phyloP scores from a whole-genome alignment of 2,797 vertebrate species.

The Microctenopoma steveboyesi region DNA sequence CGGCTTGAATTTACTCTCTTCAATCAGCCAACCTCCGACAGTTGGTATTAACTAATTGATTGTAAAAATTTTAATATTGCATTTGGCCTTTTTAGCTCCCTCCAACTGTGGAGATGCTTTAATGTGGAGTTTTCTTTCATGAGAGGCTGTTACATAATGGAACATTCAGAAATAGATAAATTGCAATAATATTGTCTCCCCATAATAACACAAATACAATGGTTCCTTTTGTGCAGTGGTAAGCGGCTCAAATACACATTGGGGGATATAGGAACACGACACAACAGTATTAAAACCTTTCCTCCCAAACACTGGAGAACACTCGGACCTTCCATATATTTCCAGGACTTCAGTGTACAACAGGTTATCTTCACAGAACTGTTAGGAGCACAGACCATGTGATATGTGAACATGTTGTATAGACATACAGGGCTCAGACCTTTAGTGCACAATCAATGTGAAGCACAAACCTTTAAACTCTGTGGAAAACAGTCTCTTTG shows the following conservation, averaged over 20 bases:
- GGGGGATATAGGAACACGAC: not conserved
- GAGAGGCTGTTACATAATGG: conserved; percentile 4
- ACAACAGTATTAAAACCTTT: conserved; percentile 1
- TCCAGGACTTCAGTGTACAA: conserved; percentile 28
- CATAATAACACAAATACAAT: conserved; percentile 17
- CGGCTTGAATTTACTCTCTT: not conserved
- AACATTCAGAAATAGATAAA: conserved; percentile 26
- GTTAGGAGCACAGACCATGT: conserved; percentile 28
- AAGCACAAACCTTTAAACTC: conserved; percentile 27
- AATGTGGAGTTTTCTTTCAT: conserved; percentile 13
- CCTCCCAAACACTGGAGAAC: conserved; percentile 10
- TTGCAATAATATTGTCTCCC: not conserved
- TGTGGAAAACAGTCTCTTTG: conserved; percentile 1
- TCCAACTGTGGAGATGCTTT: conserved; percentile 2
- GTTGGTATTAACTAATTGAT: not conserved
- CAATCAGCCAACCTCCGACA: not conserved
- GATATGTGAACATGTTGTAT: conserved; percentile 39
- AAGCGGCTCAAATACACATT: not conserved
- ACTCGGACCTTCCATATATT: conserved; percentile 3
- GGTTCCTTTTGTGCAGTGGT: conserved; percentile 9
- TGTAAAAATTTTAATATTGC: not conserved
- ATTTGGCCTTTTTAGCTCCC: not conserved
- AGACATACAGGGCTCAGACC: conserved; percentile 39
- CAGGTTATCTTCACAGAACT: conserved; percentile 29
- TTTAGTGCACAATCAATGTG: conserved; percentile 54